A percentile compares a stretch with the other conserved stretches of the same genome.
Evolutionary conservation across 2,797 vertebrate species (phyloP).

Genomic region (Protonibea diacanthus): DNA sequence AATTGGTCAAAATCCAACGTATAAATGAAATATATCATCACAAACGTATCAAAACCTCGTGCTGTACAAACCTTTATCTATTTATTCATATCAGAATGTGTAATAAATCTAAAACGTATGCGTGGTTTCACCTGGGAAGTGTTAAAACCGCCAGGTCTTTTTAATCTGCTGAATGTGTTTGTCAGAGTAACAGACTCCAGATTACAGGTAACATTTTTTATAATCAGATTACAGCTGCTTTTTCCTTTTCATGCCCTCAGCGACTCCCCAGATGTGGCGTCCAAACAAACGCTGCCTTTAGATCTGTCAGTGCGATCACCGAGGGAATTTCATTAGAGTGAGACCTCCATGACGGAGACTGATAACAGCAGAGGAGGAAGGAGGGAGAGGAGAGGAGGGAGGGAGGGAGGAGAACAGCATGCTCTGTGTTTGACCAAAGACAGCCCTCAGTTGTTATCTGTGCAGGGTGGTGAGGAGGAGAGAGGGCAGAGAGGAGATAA

Average conservation of each 20-base stretch:
- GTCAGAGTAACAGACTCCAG: constrained; percentile 30
- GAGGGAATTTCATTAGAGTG: constrained; percentile 72
- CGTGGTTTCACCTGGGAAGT: too few species aligned
- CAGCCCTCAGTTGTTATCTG: constrained; percentile 58
- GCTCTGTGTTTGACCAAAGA: constrained; percentile 65
- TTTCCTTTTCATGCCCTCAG: constrained; percentile 40
- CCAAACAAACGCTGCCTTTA: constrained; percentile 44
- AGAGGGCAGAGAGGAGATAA: not conserved
- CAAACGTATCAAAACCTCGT: not conserved
- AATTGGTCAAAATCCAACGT: too few species aligned
- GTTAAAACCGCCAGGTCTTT: not conserved
- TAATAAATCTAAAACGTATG: not conserved
- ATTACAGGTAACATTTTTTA: constrained; percentile 44
- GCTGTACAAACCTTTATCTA: not conserved
- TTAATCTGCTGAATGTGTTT: constrained; percentile 18
- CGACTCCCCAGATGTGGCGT: constrained; percentile 46
- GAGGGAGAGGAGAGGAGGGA: not conserved
- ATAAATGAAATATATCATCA: not conserved
- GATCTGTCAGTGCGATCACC: constrained; percentile 59
- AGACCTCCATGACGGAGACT: constrained; percentile 65
- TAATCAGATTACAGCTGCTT: constrained; percentile 53
- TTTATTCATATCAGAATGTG: not conserved
- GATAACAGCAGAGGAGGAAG: constrained; percentile 62
- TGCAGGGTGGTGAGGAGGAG: constrained; percentile 28
- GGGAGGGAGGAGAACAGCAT: constrained; percentile 49